These are phyloP conservation scores for Cacajao melanocephalus DNA, from an alignment of 2,797 vertebrate species.

Conservation along the genomic window DNA sequence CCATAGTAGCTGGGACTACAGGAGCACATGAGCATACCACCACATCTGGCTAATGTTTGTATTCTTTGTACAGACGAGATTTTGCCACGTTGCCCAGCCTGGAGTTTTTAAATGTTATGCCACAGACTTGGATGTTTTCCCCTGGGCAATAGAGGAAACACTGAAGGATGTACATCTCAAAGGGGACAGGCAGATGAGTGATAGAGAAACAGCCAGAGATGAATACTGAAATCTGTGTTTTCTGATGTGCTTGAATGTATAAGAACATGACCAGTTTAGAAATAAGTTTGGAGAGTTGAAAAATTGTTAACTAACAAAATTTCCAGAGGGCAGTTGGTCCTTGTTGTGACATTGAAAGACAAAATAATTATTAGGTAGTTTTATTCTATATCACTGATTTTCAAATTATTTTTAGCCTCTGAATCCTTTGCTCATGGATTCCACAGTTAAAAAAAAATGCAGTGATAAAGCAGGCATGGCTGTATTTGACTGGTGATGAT, in stretches of 20 bases:
- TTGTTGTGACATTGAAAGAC: not conserved
- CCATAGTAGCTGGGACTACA: not conserved
- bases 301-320: not conserved
- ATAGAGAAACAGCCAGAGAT: not conserved
- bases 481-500: not conserved
- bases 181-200: not conserved
- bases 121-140: not conserved
- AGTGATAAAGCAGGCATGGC: not conserved
- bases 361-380: not conserved
- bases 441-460: not conserved
- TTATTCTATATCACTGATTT: not conserved
- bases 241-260: not conserved
- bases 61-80: not conserved
- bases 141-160: not conserved
- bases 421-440: not conserved
- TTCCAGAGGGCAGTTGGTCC: not conserved
- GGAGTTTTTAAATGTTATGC: not conserved
- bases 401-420: constrained; percentile 1
- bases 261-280: not conserved
- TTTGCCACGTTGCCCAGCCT: not conserved
- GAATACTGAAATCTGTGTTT: not conserved
- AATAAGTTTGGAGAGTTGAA: not conserved
- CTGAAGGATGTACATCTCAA: not conserved
- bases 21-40: not conserved
- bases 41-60: not conserved